Conservation (phyloP, 1,140 invertebrate species). For the Philotrypesis tridentata region DNA sequence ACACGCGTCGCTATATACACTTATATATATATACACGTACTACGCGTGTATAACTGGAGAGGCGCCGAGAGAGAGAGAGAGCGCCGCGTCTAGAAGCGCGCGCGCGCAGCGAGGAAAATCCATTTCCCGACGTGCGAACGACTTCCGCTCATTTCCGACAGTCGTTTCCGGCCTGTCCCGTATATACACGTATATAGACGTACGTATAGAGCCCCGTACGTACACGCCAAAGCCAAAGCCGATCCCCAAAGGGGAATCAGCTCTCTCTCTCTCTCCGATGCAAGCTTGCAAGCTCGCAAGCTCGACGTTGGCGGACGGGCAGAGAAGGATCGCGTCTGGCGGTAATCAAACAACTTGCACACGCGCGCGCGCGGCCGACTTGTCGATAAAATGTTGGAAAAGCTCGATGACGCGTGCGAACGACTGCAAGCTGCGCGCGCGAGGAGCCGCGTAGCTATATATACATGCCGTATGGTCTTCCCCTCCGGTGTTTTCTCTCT, state of each 20-base stretch:
- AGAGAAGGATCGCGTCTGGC: neutral
- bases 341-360: slow-evolving; percentile 8
- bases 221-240: too few species aligned
- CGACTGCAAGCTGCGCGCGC: too few species aligned
- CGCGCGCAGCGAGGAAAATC: slow-evolving; percentile 40
- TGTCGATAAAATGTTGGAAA: slow-evolving; percentile 28
- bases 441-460: too few species aligned
- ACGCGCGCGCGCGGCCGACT: neutral
- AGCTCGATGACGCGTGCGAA: neutral
- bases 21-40: neutral
- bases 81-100: neutral
- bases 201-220: too few species aligned
- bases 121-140: slow-evolving; percentile 50
- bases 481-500: too few species aligned
- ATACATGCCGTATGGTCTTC: too few species aligned
- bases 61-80: too few species aligned
- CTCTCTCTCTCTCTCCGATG: too few species aligned
- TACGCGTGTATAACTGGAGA: neutral
- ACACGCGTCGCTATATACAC: neutral
- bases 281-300: too few species aligned
- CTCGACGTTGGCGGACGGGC: too few species aligned
- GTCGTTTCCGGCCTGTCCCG: slow-evolving; percentile 55
- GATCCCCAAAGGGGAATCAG: too few species aligned
- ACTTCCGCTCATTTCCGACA: slow-evolving; percentile 64
- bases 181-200: too few species aligned